Evolutionary conservation across 2,797 vertebrate genomes (phyloP), one percentile per base, ranked within the genome.

Genomic region (Pseudocheirus occidentalis): DNA sequence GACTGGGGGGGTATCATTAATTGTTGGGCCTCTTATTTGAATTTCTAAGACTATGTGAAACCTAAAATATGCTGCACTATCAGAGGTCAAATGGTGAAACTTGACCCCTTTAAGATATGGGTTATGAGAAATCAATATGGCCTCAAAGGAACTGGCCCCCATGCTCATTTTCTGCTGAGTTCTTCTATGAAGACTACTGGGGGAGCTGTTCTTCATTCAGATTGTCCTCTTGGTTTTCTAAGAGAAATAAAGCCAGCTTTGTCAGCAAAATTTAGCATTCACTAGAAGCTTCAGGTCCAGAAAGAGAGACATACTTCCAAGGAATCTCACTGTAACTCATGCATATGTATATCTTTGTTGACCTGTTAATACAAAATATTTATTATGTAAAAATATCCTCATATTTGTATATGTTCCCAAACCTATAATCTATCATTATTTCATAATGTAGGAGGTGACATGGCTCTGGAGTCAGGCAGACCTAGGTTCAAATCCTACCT

Each of bases 201-300:
- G 62, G 59, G 53, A 56, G 53, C 73, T 90, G 91, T 40, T 58
- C 56, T 87, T 90, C 90, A 93, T 73, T 46, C 92, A 53, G 55
- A 91, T 92, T 92, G 95, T 96, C 94, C 92, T 94, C 95, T 62
- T 95, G 31, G 93, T 90, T 95, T 87, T 90, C n/a, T 59, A 90
- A 90, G 58, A 91, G 62, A n/a, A 66, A 1, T 56, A 55, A 58
- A 46, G 54, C 55, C 29, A 29, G 40, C 89, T 91, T 92, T 93
- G 62, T 58, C 66, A 93, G 94, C 50, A 93, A 31, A 13, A 56
- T 18, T 57, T 91, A 94, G 50, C 29, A 58, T 95, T 96, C 90
- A 66, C 58, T 57, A 62, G 66, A 14, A 59, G 58, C 56, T 93
- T 46, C 34, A 55, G 40, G 29, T 93, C 46, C 89, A 87, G 58